Base-by-base conservation (phyloP, 2,888 invertebrate species). In the Diadegma fenestrale region DNA sequence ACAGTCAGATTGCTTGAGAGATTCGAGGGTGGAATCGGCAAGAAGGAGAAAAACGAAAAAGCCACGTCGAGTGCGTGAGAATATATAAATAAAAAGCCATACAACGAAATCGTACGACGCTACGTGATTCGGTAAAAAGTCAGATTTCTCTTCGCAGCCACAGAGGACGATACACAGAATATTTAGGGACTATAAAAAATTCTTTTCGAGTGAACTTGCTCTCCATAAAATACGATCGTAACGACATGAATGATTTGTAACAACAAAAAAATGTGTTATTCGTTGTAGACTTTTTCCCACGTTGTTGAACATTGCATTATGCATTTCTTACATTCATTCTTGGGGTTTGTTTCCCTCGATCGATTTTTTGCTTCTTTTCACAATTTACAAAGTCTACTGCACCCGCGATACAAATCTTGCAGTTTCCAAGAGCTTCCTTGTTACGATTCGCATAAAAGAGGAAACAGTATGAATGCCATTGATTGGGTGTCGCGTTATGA, bases 401-500 rank as follows among this genome's bases (percentile, higher is more conserved):
- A 54, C 1, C 12, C 54, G 2, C 54, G 2, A 22, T 43, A 30
- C 73, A 8, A 41, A 41, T n/a, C 43, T 73, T 37, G 1, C 37
- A 61, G 4, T 6, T 33, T 12, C 17, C 41, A 14, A 19, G 43
- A 54, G 78, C 37, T 48, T 68, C 61, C 61, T n/a, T 82, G 72
- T 48, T 4, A 61, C 43, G 41, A 68, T 14, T 68, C 33, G 6
- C 30, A 83, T 37, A 83, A 78, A 48, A 19, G 48, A 54, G 19
- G 37, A 83, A 79, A 69, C 73, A 51, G 69, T 63, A 51, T 22
- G 26, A 79, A 45, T 66, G 41, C 6, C 48, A 12, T 17, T 48
- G 61, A 78, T 82, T 68, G 72, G 48, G 71, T 17, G 33, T 26
- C 19, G 48, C 48, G 58, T 58, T n/a, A 22, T 6, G 30, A 12